Percentiles rank a stretch among this genome's conserved stretches.
Conservation (phyloP, 2,113 vertebrate species). For the Gavia stellata region DNA sequence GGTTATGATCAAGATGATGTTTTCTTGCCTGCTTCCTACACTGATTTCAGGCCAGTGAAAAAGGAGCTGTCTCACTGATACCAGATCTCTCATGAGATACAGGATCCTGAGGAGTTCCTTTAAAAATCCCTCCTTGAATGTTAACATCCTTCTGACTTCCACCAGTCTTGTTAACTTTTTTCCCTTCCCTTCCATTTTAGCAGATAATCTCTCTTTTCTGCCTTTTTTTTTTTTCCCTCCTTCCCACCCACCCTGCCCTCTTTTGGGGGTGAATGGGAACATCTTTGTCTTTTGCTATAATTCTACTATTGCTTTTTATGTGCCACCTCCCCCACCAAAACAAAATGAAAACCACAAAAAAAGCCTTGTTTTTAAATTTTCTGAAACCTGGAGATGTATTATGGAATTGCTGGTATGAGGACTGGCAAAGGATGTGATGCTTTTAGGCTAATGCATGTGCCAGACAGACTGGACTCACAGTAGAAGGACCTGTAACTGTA, state of each 20-base stretch:
- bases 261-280: not conserved
- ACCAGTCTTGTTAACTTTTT: not conserved
- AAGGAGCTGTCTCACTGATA: not conserved
- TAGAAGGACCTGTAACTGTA: not conserved
- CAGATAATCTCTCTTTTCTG: not conserved
- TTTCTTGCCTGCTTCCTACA: not conserved
- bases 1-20: not conserved
- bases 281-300: not conserved
- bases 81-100: not conserved
- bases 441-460: not conserved
- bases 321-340: accelerated
- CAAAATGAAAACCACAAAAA: not conserved
- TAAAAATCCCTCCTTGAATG: not conserved
- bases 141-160: not conserved
- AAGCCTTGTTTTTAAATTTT: not conserved
- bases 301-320: not conserved
- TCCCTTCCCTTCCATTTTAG: not conserved
- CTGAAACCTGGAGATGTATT: not conserved
- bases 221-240: not conserved
- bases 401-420: not conserved
- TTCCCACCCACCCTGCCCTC: accelerated
- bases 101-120: not conserved
- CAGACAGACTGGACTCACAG: not conserved
- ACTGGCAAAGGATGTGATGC: not conserved
- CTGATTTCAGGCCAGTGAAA: not conserved